Percentiles rank a stretch among this genome's conserved stretches.
Conservation (phyloP, 2,113 vertebrate genomes). For the Megaceryle maxima region DNA sequence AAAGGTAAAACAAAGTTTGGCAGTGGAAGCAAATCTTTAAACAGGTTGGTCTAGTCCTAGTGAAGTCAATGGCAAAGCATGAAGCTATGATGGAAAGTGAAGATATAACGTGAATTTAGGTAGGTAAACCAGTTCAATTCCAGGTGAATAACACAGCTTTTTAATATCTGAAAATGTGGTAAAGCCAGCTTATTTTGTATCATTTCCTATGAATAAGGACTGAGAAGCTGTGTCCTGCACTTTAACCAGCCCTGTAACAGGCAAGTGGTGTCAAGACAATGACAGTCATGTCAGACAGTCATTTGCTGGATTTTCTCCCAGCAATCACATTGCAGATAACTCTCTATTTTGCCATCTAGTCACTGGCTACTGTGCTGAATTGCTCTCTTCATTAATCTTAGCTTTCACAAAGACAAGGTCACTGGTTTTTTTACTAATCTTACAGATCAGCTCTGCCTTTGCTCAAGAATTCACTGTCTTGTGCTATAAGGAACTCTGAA, state of each 20-base stretch:
- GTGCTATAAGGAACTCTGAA: background rate
- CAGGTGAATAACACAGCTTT: background rate
- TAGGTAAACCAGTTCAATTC: background rate
- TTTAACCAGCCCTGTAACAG: background rate
- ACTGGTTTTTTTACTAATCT: background rate
- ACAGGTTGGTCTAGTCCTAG: accelerated
- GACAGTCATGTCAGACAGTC: background rate
- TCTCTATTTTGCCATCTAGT: background rate
- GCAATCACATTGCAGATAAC: background rate
- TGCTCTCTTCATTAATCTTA: background rate
- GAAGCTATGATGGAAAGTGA: background rate
- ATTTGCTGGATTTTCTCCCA: background rate
- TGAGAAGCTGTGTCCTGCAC: background rate
- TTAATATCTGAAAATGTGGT: background rate
- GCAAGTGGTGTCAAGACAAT: background rate
- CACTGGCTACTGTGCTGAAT: background rate
- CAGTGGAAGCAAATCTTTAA: background rate
- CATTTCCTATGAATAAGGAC: background rate
- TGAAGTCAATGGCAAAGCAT: background rate
- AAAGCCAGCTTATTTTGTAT: background rate
- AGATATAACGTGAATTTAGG: background rate
- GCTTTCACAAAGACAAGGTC: background rate
- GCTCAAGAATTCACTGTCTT: background rate
- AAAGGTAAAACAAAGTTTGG: background rate
- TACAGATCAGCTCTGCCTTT: background rate